Base-by-base conservation (phyloP, 1,140 invertebrate species). In the Psilanteris sp. region DNA sequence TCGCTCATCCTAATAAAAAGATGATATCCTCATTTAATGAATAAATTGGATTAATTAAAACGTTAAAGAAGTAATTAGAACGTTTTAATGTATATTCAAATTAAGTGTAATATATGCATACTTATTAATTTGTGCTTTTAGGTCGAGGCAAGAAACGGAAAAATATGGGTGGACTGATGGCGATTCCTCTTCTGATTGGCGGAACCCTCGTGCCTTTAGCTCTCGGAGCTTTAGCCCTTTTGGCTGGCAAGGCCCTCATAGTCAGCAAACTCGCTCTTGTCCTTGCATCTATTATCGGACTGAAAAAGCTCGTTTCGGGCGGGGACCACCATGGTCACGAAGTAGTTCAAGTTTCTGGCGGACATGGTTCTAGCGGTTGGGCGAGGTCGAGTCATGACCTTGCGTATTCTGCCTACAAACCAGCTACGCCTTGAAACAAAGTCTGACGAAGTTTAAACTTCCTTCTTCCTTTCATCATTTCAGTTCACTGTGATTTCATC, bases 171-270 rank as follows among this genome's bases (percentile, higher is more conserved):
- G 92, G 93, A 7, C 90, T 94, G 55, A 87, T 95, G 15, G 91
- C 94, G 55, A 92, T 95, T 74, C 93, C 94, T 2, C 82, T 95
- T 34, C 89, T 96, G 77, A 91, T 95, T 55, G 93, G 92, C 18
- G 94, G 94, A 29, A 94, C 94, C 70, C 86, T 95, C 79, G 91
- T 96, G 8, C 94, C 94, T 1, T 85, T 96, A 15, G 94, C 94
- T 2, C 92, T 95, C 31, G 94, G 94, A 34, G 93, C 93, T 1
- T 84, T 96, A 3, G 94, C 94, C 2, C 90, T 96, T 8, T 83
- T 96, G 18, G 94, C 94, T 11, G 94, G 94, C 55, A 96, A 96
- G 83, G 94, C 94, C 22, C 85, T 96, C 22, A 95, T 96, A 76
- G 92, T 95, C 36, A 94, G 93, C 79, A 96, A 96, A 81, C 85